These are phyloP conservation scores for Saxidomus purpurata DNA, from an alignment of 1,140 invertebrate species.

Conservation along the genomic window DNA sequence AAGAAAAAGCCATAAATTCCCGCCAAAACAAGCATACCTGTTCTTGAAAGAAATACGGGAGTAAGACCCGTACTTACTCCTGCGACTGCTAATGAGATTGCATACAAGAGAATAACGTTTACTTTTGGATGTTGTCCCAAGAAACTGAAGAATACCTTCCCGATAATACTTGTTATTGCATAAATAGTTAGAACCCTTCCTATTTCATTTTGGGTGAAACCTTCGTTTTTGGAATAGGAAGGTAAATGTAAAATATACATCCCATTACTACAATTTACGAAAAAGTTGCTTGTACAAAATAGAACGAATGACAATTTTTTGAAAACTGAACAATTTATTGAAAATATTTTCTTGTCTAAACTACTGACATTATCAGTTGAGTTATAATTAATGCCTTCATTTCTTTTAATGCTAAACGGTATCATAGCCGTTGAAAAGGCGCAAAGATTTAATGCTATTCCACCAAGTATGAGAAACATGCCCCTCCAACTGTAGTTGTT, in stretches of 20 bases:
- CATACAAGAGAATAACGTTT: not conserved
- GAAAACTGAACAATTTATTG: not conserved
- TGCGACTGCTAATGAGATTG: not conserved
- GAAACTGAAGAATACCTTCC: constrained; percentile 29
- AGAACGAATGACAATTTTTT: constrained; percentile 12
- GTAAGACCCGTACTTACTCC: constrained; percentile 29
- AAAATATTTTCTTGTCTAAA: not conserved
- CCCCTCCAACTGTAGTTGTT: constrained; percentile 17
- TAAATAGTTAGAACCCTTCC: not conserved
- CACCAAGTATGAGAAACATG: not conserved
- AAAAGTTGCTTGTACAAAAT: constrained; percentile 27
- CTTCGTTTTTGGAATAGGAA: constrained; percentile 14
- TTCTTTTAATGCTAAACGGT: not conserved
- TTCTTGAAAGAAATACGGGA: not conserved
- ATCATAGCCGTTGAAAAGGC: constrained; percentile 11
- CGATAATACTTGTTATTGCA: constrained; percentile 28
- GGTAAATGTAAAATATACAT: constrained; percentile 44
- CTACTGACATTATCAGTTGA: not conserved
- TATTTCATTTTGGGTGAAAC: constrained; percentile 14
- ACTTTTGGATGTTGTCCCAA: constrained; percentile 19
- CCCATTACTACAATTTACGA: not conserved
- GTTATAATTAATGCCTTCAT: too few species aligned
- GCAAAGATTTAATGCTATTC: constrained; percentile 26
- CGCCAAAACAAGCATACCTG: constrained; percentile 8
- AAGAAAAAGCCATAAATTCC: constrained; percentile 31